These are phyloP conservation scores for Carettochelys insculpta DNA, from an alignment of 2,113 vertebrate species.

Conservation along the genomic window DNA sequence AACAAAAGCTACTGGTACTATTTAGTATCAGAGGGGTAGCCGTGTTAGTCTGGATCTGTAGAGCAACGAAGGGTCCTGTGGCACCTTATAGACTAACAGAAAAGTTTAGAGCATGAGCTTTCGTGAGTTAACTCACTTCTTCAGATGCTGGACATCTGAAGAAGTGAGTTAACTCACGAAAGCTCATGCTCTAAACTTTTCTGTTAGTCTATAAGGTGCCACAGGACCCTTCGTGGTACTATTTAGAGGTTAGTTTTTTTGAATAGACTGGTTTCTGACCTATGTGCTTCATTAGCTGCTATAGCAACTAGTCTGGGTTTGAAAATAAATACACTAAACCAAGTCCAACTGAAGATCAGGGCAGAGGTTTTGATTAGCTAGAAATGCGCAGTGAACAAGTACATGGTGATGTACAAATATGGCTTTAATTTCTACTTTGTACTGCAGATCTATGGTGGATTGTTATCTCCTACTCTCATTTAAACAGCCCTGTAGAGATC, in stretches of 20 bases:
- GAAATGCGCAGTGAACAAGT: neutral
- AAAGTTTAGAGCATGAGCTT: too few relatives aligned
- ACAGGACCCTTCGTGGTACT: too few relatives aligned
- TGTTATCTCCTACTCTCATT: neutral
- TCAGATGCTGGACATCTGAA: too few relatives aligned
- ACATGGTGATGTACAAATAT: neutral
- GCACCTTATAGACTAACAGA: too few relatives aligned
- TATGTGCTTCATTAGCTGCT: rapidly evolving
- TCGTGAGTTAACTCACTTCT: too few relatives aligned
- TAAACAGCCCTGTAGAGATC: neutral
- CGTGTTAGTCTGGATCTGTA: too few relatives aligned
- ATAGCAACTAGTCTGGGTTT: neutral
- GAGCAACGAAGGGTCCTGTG: too few relatives aligned
- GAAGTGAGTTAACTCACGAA: too few relatives aligned
- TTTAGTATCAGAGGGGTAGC: too few relatives aligned
- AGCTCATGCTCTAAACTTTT: too few relatives aligned
- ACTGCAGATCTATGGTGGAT: neutral
- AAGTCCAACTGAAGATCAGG: neutral
- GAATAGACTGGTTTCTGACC: neutral
- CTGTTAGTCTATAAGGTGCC: too few relatives aligned
- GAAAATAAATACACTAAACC: neutral
- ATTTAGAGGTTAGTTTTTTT: rapidly evolving
- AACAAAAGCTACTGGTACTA: neutral
- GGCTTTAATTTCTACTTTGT: neutral
- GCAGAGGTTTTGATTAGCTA: neutral